Base-by-base conservation (phyloP, 1,140 invertebrate genomes). In the Wiebesia pumilae region DNA sequence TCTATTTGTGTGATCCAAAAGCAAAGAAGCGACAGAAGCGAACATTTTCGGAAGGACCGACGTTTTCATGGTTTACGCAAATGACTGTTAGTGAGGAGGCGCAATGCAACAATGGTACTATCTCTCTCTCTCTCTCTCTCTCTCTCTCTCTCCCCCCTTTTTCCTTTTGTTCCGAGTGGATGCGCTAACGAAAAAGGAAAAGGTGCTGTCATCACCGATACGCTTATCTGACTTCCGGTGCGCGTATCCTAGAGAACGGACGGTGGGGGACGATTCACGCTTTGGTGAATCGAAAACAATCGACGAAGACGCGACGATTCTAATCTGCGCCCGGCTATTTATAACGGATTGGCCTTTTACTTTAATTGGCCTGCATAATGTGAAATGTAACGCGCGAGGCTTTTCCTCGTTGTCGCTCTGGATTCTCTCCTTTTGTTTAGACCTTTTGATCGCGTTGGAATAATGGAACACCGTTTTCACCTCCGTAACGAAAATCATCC, bases 251-350 rank as follows among this genome's bases (percentile, higher is more conserved):
- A 79, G 77, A 14, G 69, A 47, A 47, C 43, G 27, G 47, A 71
- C 35, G 27, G 69, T n/a, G 30, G 24, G 43, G 51, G 77, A 58
- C 16, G 79, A 81, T 86, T 86, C 51, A 86, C 79, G 78, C 67
- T 86, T 81, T 81, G 79, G n/a, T 86, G 79, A 27, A 78, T 82
- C 24, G 69, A 77, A 82, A 86, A 81, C 79, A 75, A 78, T 30
- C 27, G 40, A 51, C 47, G 51, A 24, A 7, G n/a, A 3, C 6
- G 38, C 16, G 10, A 19, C 3, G 35, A 3, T 14, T 35, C 54
- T 78, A 84, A 67, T 79, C 38, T 51, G 33, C 54, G 14, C 21
- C 38, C 19, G 73, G 21, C 14, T 78, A 78, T 65, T 73, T 43
- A 1, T 62, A 33, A 84, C 73, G 54, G 73, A 84, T 78, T 78